Percentiles rank a stretch among this genome's conserved stretches.
phyloP scores from a whole-genome alignment of 2,797 vertebrate genomes.

The Ispidina lecontei region DNA sequence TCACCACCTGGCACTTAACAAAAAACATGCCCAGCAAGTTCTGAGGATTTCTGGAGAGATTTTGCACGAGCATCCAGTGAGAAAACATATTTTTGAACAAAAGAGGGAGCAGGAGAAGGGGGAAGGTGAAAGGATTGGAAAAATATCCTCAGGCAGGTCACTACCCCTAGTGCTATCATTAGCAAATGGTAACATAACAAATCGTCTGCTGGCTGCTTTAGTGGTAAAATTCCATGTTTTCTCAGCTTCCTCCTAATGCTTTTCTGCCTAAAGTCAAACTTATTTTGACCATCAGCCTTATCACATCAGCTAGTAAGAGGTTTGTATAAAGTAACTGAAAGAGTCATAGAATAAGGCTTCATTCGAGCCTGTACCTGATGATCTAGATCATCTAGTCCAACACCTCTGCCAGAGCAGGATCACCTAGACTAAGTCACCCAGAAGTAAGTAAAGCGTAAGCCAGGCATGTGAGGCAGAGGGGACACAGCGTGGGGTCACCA shows the following conservation, averaged over 20 bases:
- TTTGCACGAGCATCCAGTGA: background rate
- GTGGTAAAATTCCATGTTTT: background rate
- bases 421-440: too few relatives aligned
- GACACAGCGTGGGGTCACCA: fast-evolving
- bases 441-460: background rate
- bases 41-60: background rate
- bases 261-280: background rate
- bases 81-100: background rate
- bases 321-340: background rate
- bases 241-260: background rate
- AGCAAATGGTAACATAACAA: background rate
- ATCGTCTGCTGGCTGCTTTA: background rate
- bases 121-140: background rate
- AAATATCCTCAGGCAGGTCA: background rate
- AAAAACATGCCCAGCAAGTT: constrained; percentile 45
- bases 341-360: background rate
- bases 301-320: background rate
- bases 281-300: background rate
- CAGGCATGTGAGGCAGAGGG: background rate
- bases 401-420: too few relatives aligned
- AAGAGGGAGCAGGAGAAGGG: background rate
- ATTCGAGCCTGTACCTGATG: background rate
- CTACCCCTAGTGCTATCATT: background rate
- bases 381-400: too few relatives aligned
- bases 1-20: constrained; percentile 55